Evolutionary conservation across 2,113 vertebrate species (phyloP).

Genomic region (Corythoichthys intestinalis): DNA sequence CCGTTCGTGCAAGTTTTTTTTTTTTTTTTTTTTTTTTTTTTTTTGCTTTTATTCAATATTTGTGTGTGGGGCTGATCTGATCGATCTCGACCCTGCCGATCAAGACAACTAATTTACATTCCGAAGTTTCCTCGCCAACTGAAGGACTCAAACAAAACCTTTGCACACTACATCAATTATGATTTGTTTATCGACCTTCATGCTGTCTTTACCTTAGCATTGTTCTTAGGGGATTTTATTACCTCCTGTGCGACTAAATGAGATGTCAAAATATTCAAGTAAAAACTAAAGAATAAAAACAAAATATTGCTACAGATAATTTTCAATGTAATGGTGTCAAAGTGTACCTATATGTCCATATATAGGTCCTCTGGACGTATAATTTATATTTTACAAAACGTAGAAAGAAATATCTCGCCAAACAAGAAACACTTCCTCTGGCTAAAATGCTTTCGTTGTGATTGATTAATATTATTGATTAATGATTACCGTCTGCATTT

Average conservation of each 20-base stretch:
- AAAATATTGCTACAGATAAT: background rate
- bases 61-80: conserved; percentile 15
- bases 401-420: conserved; percentile 13
- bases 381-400: background rate
- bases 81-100: conserved; percentile 43
- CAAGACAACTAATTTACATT: conserved; percentile 45
- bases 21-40: background rate
- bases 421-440: conserved; percentile 21
- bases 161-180: conserved; percentile 27
- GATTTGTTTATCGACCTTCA: conserved; percentile 39
- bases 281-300: background rate
- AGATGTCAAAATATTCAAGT: background rate
- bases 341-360: background rate
- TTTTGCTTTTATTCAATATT: conserved; percentile 4
- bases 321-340: background rate
- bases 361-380: background rate
- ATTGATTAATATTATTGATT: conserved; percentile 63
- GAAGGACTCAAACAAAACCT: conserved; percentile 39
- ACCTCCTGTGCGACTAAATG: background rate
- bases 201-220: background rate
- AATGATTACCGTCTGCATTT: conserved; percentile 43
- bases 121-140: conserved; percentile 15
- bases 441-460: conserved; percentile 50
- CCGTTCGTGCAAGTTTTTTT: no score
- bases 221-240: background rate